phyloP scores from a whole-genome alignment of 2,113 vertebrate genomes.

The Canis aureus region DNA sequence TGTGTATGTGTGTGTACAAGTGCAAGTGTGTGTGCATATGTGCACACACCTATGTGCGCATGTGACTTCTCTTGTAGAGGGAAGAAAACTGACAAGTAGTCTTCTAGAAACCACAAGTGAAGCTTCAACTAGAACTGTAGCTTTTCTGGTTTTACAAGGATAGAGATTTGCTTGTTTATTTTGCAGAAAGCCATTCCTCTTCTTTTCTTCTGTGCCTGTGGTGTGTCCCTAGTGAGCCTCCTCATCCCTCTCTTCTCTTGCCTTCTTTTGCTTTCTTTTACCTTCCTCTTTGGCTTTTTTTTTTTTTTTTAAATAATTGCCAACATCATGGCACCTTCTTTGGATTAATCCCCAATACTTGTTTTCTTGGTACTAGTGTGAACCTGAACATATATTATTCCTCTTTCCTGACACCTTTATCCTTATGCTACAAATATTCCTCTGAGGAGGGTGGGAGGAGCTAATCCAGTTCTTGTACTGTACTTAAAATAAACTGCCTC shows the following conservation, averaged over 20 bases:
- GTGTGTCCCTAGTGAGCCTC: rapidly evolving
- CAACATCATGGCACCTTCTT: background rate
- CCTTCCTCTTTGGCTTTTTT: background rate
- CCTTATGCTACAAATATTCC: background rate
- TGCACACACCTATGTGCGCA: background rate
- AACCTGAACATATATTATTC: background rate
- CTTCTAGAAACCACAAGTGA: background rate
- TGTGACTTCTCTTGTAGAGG: background rate
- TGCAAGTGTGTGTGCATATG: background rate
- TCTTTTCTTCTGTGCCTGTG: rapidly evolving
- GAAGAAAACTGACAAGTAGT: background rate
- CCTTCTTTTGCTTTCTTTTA: background rate
- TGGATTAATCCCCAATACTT: background rate
- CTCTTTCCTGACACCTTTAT: background rate
- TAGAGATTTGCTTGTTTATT: background rate
- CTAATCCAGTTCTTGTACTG: background rate
- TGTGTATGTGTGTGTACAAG: background rate
- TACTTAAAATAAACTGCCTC: background rate
- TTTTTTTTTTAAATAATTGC: background rate
- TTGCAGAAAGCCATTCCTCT: background rate
- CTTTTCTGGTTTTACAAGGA: background rate
- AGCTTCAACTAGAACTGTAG: background rate
- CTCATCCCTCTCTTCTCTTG: background rate
- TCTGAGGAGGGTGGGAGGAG: background rate
- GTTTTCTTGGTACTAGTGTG: background rate